Percentiles rank a stretch among this genome's conserved stretches.
Evolutionary conservation across 2,113 vertebrate genomes (phyloP).

Genomic region (Girardinichthys multiradiatus): DNA sequence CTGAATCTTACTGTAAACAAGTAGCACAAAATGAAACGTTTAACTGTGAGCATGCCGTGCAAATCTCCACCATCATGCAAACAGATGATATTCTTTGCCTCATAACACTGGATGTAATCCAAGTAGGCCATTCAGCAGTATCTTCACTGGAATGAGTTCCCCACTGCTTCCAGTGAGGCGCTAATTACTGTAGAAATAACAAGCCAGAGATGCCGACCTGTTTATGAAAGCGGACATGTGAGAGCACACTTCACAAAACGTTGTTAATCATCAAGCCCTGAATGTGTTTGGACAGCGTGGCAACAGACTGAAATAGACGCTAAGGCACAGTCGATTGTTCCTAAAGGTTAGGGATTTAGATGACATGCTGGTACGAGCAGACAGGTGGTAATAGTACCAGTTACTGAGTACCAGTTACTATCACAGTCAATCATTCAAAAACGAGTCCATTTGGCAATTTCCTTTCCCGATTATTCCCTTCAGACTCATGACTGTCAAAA

Average conservation of each 20-base stretch:
- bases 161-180: slow-evolving; percentile 41
- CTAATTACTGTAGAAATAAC: slow-evolving; percentile 42
- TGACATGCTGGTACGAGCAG: neutral
- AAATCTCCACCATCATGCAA: slow-evolving; percentile 51
- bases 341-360: slow-evolving; percentile 9
- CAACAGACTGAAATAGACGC: slow-evolving; percentile 5
- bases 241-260: slow-evolving; percentile 21
- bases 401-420: neutral
- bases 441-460: neutral
- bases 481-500: neutral
- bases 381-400: neutral
- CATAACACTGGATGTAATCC: slow-evolving; percentile 64
- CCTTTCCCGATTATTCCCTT: neutral
- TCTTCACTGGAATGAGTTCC: slow-evolving; percentile 55
- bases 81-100: slow-evolving; percentile 55
- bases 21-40: neutral
- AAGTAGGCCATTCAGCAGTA: slow-evolving; percentile 70
- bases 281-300: slow-evolving; percentile 4
- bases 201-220: slow-evolving; percentile 19
- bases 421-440: neutral
- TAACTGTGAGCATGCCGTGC: slow-evolving; percentile 8
- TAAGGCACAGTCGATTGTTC: neutral
- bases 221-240: slow-evolving; percentile 32
- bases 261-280: slow-evolving; percentile 23
- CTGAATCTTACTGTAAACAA: neutral